Percentiles rank a stretch among this genome's conserved stretches.
Conservation (phyloP, 1,140 invertebrate genomes). For the Aethina tumida region DNA sequence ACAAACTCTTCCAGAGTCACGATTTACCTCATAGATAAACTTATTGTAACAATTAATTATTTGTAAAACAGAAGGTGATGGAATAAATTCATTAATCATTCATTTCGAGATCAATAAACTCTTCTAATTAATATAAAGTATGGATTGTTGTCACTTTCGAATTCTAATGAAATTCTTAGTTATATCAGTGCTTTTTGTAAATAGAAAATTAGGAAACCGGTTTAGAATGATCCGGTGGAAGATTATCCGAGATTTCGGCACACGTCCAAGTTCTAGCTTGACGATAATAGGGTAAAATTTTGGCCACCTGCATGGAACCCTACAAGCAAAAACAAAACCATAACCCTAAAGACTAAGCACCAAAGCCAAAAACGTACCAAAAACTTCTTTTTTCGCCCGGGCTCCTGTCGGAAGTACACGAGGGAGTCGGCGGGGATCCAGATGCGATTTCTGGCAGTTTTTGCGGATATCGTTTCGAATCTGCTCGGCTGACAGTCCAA, state of each 20-base stretch:
- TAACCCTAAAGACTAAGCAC: neutral
- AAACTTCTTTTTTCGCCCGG: conserved; percentile 40
- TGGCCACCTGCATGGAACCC: conserved; percentile 37
- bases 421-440: conserved; percentile 35
- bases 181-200: too few species aligned
- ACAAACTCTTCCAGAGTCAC: too few species aligned
- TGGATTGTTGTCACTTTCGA: conserved; percentile 3
- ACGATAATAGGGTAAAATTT: conserved; percentile 31
- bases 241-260: conserved; percentile 24
- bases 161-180: neutral
- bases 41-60: neutral
- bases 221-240: conserved; percentile 23
- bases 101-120: conserved; percentile 1
- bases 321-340: conserved; percentile 20
- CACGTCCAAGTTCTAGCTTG: conserved; percentile 31
- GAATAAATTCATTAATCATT: conserved; percentile 1
- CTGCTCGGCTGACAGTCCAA: conserved; percentile 32
- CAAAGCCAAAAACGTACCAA: conserved; percentile 26
- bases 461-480: conserved; percentile 26
- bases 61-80: neutral
- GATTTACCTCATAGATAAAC: too few species aligned
- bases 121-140: neutral
- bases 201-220: conserved; percentile 25
- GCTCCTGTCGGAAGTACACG: conserved; percentile 40
- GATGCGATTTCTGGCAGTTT: conserved; percentile 16